These are phyloP conservation scores for Chorisops tibialis DNA, from an alignment of 2,888 invertebrate species.

Conservation along the genomic window DNA sequence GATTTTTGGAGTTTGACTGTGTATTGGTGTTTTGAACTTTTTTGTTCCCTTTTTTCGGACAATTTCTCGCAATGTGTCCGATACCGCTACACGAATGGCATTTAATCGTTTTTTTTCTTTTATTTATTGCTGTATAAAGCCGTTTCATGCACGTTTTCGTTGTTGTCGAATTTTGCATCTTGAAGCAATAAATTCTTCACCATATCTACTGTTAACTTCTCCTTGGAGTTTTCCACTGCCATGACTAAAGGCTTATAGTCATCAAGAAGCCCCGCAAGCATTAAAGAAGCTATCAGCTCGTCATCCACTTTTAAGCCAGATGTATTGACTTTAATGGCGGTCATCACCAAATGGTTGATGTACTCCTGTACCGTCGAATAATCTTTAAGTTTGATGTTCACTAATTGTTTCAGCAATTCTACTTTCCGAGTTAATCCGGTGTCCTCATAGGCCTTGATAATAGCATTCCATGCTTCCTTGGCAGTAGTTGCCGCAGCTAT, in stretches of 20 bases:
- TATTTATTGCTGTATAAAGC: conserved; percentile 25
- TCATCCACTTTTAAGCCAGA: conserved; percentile 33
- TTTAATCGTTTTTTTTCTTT: background rate
- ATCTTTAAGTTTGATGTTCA: conserved; percentile 31
- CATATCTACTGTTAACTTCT: conserved; percentile 25
- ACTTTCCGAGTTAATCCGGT: conserved; percentile 33
- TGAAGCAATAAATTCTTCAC: conserved; percentile 31
- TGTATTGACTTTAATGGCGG: conserved; percentile 31
- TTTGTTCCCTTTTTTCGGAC: conserved; percentile 27
- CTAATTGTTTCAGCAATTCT: conserved; percentile 32
- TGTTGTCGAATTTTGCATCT: conserved; percentile 31
- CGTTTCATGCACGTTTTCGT: conserved; percentile 25
- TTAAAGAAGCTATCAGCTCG: conserved; percentile 31
- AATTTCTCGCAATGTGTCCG: conserved; percentile 29
- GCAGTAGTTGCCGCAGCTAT: conserved; percentile 32
- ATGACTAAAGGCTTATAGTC: conserved; percentile 27
- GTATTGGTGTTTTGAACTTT: no score
- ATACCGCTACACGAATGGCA: conserved; percentile 29
- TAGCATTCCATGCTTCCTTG: conserved; percentile 34
- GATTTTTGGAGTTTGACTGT: conserved; percentile 4
- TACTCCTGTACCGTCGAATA: conserved; percentile 34
- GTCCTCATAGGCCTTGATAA: conserved; percentile 34
- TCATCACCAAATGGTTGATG: conserved; percentile 34
- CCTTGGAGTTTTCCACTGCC: conserved; percentile 31
- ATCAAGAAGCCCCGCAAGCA: conserved; percentile 31